These are phyloP conservation scores for Elmis aenea DNA, from an alignment of 2,888 invertebrate genomes.

Conservation along the genomic window DNA sequence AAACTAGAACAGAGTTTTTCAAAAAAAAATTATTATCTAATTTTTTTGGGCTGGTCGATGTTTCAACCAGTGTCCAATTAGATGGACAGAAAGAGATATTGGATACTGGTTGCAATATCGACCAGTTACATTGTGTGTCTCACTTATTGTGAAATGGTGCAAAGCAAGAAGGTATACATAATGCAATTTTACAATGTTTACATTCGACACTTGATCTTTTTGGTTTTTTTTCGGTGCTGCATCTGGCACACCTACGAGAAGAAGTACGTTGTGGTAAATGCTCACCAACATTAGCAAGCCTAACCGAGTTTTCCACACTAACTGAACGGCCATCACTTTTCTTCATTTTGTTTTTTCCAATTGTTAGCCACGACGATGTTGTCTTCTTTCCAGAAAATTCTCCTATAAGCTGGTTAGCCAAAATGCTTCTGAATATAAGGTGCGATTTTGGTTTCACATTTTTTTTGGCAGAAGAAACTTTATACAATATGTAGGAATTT, in stretches of 20 bases:
- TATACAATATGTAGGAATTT: conserved; percentile 3
- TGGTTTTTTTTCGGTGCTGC: conserved; percentile 13
- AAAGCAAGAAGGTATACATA: conserved; percentile 1
- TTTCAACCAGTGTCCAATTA: conserved; percentile 4
- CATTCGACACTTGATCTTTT: conserved; percentile 6
- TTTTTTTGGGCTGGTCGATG: conserved; percentile 5
- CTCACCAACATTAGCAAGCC: conserved; percentile 10
- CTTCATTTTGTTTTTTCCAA: conserved; percentile 5
- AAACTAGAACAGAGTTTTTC: neutral
- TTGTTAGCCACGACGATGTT: conserved; percentile 2
- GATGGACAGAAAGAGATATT: neutral
- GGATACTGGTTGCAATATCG: conserved; percentile 1
- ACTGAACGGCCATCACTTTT: conserved; percentile 4
- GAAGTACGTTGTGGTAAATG: conserved; percentile 7
- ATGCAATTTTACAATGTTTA: conserved; percentile 1
- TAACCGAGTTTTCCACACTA: conserved; percentile 7
- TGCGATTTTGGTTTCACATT: conserved; percentile 5
- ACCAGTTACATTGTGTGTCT: neutral
- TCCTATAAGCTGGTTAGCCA: conserved; percentile 7
- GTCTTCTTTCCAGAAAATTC: conserved; percentile 5
- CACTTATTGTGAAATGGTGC: conserved; percentile 6
- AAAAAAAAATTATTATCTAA: neutral
- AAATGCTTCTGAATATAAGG: conserved; percentile 3
- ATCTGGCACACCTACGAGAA: conserved; percentile 14
- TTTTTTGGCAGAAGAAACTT: neutral